These are phyloP conservation scores for Eupithecia subfuscata DNA, from an alignment of 2,888 invertebrate genomes.

Conservation along the genomic window DNA sequence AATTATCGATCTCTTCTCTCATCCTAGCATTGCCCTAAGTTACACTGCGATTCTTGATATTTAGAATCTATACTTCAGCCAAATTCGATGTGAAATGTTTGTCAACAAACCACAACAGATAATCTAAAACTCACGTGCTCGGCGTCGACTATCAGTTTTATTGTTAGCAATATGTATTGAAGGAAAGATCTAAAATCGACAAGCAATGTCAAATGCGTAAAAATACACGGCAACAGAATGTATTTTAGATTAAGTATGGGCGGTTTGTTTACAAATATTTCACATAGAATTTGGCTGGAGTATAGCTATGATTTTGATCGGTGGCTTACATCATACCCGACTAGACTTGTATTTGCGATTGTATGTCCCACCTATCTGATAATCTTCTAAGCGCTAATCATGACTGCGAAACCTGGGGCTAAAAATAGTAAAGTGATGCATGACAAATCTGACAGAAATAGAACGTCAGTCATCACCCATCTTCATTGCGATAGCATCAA, in stretches of 20 bases:
- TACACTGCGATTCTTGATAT: background rate
- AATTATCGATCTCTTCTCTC: background rate
- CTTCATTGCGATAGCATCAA: constrained; percentile 64
- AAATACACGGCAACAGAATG: no score
- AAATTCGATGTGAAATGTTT: no score
- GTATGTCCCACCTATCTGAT: background rate
- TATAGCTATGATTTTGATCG: background rate
- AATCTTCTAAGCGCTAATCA: constrained; percentile 4
- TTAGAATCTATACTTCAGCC: background rate
- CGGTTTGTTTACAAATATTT: no score
- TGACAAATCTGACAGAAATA: constrained; percentile 40
- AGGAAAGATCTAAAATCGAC: no score
- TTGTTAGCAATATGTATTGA: no score
- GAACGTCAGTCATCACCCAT: constrained; percentile 56
- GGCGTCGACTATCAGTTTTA: no score
- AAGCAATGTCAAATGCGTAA: no score
- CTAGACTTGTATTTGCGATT: background rate
- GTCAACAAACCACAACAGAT: no score
- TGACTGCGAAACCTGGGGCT: constrained; percentile 1
- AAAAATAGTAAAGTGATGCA: constrained; percentile 6
- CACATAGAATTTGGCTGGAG: no score
- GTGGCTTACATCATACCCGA: background rate
- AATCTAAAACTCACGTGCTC: no score
- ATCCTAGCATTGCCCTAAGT: background rate
- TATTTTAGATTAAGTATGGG: no score